These are phyloP conservation scores for Bimastos eiseni DNA, from an alignment of 2,888 invertebrate genomes.

Conservation along the genomic window DNA sequence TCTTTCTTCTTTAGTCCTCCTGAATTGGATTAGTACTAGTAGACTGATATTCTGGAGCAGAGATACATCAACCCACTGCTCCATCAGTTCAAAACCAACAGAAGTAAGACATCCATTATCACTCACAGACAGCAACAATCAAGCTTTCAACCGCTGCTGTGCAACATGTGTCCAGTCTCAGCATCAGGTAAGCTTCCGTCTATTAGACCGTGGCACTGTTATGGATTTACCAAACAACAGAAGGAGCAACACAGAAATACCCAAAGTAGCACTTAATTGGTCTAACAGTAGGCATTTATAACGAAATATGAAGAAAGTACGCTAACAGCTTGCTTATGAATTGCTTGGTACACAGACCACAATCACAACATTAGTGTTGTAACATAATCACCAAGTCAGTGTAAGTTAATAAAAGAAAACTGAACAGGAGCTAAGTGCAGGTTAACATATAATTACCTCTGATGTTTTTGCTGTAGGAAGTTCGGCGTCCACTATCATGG, in stretches of 20 bases:
- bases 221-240: not conserved
- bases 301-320: not conserved
- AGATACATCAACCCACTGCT: not conserved
- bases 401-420: not conserved
- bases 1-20: not conserved
- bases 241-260: not conserved
- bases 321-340: not conserved
- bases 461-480: conserved; percentile 22
- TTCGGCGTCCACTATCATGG: not conserved
- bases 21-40: no score
- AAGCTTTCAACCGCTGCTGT: not conserved
- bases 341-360: not conserved
- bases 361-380: not conserved
- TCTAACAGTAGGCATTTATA: not conserved
- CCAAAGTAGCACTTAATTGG: not conserved
- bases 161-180: not conserved
- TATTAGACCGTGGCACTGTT: not conserved
- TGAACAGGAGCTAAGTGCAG: not conserved
- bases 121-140: not conserved
- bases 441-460: not conserved
- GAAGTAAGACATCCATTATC: not conserved
- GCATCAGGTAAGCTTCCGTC: not conserved
- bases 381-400: not conserved
- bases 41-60: not conserved
- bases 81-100: not conserved